These are phyloP conservation scores for Acleris literana DNA, from an alignment of 2,888 invertebrate genomes.

Conservation along the genomic window DNA sequence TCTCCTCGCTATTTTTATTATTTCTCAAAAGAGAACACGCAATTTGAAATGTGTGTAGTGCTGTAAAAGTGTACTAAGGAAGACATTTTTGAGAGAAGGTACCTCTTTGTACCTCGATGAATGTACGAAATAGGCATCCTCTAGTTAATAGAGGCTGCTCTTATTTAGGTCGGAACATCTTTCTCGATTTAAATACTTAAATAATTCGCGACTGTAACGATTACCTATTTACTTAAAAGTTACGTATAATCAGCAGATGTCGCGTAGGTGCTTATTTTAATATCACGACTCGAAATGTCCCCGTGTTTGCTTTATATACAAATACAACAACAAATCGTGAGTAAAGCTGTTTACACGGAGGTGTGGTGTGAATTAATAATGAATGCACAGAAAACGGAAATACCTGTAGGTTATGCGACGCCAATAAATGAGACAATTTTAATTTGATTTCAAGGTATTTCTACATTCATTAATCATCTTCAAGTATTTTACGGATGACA, in stretches of 20 bases:
- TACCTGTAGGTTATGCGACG: neutral
- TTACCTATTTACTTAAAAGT: slow-evolving; percentile 24
- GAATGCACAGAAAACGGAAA: slow-evolving; percentile 46
- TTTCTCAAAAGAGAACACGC: no score
- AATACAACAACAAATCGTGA: slow-evolving; percentile 63
- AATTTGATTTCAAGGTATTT: neutral
- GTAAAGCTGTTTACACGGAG: slow-evolving; percentile 53
- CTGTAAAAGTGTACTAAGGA: no score
- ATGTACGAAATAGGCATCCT: no score
- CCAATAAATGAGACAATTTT: neutral
- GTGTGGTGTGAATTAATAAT: slow-evolving; percentile 55
- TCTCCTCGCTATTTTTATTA: no score
- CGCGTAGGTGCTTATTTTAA: slow-evolving; percentile 62
- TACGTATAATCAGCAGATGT: slow-evolving; percentile 40
- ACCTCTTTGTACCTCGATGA: no score
- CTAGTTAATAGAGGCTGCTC: no score
- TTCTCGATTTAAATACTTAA: neutral
- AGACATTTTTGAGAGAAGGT: no score
- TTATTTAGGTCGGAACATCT: neutral
- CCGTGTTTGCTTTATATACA: slow-evolving; percentile 49
- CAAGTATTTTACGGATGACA: neutral
- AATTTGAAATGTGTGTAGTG: no score
- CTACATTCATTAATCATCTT: neutral
- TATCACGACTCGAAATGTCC: slow-evolving; percentile 68
- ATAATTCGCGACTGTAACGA: slow-evolving; percentile 17